Conservation (phyloP, 2,888 invertebrate genomes). For the Emmelina monodactyla region DNA sequence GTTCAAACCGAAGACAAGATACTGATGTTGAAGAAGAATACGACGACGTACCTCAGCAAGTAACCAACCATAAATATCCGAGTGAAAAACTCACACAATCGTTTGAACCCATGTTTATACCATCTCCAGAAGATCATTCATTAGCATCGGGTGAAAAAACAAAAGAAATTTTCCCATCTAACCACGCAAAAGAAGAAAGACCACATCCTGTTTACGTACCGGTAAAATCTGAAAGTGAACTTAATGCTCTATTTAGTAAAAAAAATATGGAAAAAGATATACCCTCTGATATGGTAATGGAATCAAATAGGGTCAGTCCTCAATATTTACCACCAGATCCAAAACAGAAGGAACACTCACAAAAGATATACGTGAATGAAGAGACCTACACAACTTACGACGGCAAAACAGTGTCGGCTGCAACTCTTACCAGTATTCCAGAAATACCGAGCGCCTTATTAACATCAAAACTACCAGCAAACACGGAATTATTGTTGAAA, state of each 20-base stretch:
- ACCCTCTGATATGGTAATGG: conserved; percentile 70
- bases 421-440: conserved; percentile 65
- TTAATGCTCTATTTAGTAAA: conserved; percentile 40
- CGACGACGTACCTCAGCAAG: conserved; percentile 44
- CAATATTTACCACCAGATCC: conserved; percentile 78
- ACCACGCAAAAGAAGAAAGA: conserved; percentile 54
- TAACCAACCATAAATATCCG: conserved; percentile 32
- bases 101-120: conserved; percentile 84
- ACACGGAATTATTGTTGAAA: conserved; percentile 67
- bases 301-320: conserved; percentile 74
- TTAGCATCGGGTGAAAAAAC: conserved; percentile 39
- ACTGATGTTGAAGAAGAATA: conserved; percentile 53
- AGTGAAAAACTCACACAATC: conserved; percentile 66
- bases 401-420: conserved; percentile 76
- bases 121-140: conserved; percentile 75
- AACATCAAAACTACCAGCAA: conserved; percentile 48
- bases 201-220: conserved; percentile 51
- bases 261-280: conserved; percentile 51
- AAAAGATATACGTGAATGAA: conserved; percentile 35
- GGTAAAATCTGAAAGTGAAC: conserved; percentile 37
- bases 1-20: conserved; percentile 58
- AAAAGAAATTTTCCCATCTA: conserved; percentile 46
- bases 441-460: conserved; percentile 42
- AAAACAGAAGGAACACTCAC: conserved; percentile 48
- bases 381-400: conserved; percentile 76